Base-by-base conservation (phyloP, 1,140 invertebrate species). In the Trichonephila clavipes region DNA sequence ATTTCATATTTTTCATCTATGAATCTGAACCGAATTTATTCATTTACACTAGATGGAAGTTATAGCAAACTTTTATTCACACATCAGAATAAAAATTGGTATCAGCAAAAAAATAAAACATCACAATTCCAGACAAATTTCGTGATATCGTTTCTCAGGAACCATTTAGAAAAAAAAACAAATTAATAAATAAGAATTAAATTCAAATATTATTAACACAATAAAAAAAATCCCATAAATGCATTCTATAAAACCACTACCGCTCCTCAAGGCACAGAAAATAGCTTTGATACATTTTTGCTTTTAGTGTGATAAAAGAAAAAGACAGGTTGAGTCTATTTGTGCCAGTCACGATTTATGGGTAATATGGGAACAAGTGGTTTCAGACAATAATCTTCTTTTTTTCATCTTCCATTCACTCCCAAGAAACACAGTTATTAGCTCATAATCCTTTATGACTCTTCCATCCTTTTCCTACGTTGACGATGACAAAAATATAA, bases 401-500 rank as follows among this genome's bases (percentile, higher is more conserved):
- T 64, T 28, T 34, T 34, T 19, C 34, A 28, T 14, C 34, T 14
- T 6, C 58, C 82, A 28, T 51, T 51, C n/a, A 7, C 51, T 24
- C 21, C 34, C 16, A 85, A 58, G 44, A 14, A 85, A 85, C 51
- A 85, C n/a, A 85, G 83, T 85, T 61, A 85, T 59, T 85, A 61
- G 58, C 83, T 28, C 51, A n/a, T 59, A 85, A 24, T 59, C 28
- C 83, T 61, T 85, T 59, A 85, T 85, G 83, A n/a, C 16, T 18
- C 58, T 16, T 21, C 21, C 6, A 28, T 24, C 16, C 83, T 59
- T n/a, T 85, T 85, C 18, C 16, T 2, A 16, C 0, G 83, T 61
- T 34, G 83, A 40, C 51, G 34, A n/a, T 28, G 83, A 28, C 83
- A 58, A 59, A 85, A 59, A 34, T 59, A 59, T 59, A 51, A 85